These are phyloP conservation scores for Cataglyphis albicans DNA, from an alignment of 2,888 invertebrate species.

Conservation along the genomic window DNA sequence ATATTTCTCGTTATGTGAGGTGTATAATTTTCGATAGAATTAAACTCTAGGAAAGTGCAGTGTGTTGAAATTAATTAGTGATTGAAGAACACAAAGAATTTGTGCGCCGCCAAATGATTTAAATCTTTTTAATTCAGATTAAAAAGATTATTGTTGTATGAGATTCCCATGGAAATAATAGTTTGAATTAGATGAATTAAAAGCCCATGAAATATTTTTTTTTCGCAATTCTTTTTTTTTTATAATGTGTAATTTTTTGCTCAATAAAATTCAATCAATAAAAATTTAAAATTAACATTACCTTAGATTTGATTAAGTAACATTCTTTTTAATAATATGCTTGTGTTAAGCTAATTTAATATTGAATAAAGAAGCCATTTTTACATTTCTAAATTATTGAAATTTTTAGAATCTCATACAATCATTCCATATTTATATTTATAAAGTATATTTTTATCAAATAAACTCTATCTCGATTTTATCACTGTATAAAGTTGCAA, in stretches of 20 bases:
- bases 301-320: not conserved
- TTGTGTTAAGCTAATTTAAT: not conserved
- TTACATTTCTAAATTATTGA: not conserved
- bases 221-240: not conserved
- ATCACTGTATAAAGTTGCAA: not conserved
- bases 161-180: conserved; percentile 11
- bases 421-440: not conserved
- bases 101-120: not conserved
- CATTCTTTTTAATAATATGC: not conserved
- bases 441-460: not conserved
- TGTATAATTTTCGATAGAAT: conserved; percentile 41
- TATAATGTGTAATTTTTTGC: not conserved
- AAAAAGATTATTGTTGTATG: not conserved
- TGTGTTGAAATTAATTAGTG: conserved; percentile 28
- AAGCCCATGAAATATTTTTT: not conserved
- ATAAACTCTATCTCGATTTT: not conserved
- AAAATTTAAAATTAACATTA: not conserved
- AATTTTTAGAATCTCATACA: not conserved
- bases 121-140: not conserved
- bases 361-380: not conserved
- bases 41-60: conserved; percentile 24
- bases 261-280: not conserved
- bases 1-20: conserved; percentile 33
- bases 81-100: conserved; percentile 22
- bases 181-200: not conserved